Evolutionary conservation across 2,888 invertebrate genomes (phyloP).

Genomic region (Cephus spinipes): DNA sequence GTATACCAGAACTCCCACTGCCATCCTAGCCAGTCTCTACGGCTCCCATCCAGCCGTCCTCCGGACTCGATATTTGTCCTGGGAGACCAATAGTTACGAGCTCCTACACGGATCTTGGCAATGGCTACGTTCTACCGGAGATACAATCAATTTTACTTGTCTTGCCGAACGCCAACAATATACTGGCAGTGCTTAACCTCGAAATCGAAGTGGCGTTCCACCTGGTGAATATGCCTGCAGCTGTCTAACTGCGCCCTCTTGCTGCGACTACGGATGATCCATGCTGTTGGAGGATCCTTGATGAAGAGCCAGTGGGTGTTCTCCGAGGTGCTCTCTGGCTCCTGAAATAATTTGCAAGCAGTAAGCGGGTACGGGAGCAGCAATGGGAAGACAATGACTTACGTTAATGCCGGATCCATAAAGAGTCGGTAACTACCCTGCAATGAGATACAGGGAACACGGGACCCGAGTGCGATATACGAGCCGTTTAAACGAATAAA

Average conservation of each 20-base stretch:
- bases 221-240: not conserved
- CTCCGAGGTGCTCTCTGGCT: not conserved
- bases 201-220: not conserved
- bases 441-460: constrained; percentile 6
- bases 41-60: not conserved
- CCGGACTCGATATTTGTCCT: constrained; percentile 7
- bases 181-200: not conserved
- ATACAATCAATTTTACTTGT: not conserved
- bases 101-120: not conserved
- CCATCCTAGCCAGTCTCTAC: not conserved
- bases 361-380: not conserved
- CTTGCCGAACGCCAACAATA: not conserved
- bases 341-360: not conserved
- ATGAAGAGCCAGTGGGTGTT: not conserved
- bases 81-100: constrained; percentile 2
- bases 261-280: not conserved
- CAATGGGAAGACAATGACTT: constrained; percentile 3
- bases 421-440: constrained; percentile 13
- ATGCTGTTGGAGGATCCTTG: not conserved
- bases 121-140: not conserved
- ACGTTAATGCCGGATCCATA: constrained; percentile 8
- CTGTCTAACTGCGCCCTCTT: not conserved
- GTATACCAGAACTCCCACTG: not conserved
- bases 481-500: constrained; percentile 12
- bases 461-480: constrained; percentile 15